phyloP scores from a whole-genome alignment of 2,888 invertebrate genomes.

The Andrena fulva region DNA sequence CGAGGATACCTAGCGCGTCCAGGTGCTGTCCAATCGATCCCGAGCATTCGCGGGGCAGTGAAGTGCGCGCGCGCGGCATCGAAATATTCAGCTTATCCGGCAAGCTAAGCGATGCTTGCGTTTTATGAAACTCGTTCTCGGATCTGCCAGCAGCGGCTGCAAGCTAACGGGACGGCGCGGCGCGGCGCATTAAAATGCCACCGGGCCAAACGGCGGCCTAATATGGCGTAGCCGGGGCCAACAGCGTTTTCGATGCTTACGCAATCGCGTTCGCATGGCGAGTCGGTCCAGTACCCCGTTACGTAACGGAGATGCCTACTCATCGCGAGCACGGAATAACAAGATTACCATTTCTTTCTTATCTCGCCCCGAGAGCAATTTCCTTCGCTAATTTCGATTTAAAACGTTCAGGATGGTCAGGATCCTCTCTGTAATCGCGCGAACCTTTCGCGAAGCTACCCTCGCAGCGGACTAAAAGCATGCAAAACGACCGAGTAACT shows the following conservation, averaged over 20 bases:
- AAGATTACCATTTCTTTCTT: constrained; percentile 9
- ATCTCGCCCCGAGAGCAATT: constrained; percentile 2
- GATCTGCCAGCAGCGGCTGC: neutral
- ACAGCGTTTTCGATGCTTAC: constrained; percentile 52
- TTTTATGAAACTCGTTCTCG: neutral
- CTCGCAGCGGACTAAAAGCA: constrained; percentile 19
- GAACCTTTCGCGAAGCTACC: constrained; percentile 20
- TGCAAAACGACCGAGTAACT: constrained; percentile 34
- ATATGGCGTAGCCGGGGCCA: constrained; percentile 51
- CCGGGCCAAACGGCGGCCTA: constrained; percentile 37
- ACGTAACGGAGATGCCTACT: constrained; percentile 29
- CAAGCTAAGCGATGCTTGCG: neutral
- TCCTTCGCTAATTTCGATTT: neutral
- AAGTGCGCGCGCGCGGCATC: neutral
- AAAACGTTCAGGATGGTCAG: neutral
- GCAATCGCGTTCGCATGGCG: constrained; percentile 33
- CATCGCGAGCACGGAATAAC: neutral
- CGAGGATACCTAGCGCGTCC: no score
- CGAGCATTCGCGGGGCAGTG: no score
- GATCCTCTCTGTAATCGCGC: constrained; percentile 2
- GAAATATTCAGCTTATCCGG: neutral
- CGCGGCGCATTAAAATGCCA: constrained; percentile 24
- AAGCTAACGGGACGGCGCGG: constrained; percentile 56
- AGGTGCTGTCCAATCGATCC: no score
- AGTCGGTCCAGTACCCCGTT: constrained; percentile 37